phyloP scores from a whole-genome alignment of 2,797 vertebrate species.

The Champsocephalus esox region DNA sequence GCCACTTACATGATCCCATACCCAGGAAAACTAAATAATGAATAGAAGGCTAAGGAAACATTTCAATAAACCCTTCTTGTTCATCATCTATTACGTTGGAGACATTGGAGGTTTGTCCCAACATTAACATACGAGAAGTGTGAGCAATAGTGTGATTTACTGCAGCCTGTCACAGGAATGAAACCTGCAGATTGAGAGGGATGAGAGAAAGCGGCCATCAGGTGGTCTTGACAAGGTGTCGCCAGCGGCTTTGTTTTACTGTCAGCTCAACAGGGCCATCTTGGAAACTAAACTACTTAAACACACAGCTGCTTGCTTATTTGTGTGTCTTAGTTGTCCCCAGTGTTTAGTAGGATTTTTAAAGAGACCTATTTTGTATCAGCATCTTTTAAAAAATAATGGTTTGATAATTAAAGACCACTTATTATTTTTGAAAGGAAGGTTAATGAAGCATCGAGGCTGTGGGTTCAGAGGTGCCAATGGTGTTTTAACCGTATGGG shows the following conservation, averaged over 20 bases:
- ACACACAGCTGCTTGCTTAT: slow-evolving; percentile 42
- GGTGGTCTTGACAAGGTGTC: slow-evolving; percentile 69
- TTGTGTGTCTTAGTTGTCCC: slow-evolving; percentile 19
- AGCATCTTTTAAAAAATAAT: too few species aligned
- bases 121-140: not conserved
- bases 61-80: not conserved
- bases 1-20: not conserved
- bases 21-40: not conserved
- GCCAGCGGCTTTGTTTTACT: slow-evolving; percentile 63
- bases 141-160: slow-evolving; percentile 3
- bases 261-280: slow-evolving; percentile 54
- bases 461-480: not conserved
- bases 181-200: slow-evolving; percentile 23
- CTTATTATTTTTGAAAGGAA: slow-evolving; percentile 1
- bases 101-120: not conserved
- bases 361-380: too few species aligned
- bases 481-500: not conserved
- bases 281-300: slow-evolving; percentile 43
- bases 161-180: slow-evolving; percentile 16
- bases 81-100: not conserved
- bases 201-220: slow-evolving; percentile 57
- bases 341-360: not conserved
- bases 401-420: not conserved
- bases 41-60: not conserved
- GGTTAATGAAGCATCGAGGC: not conserved